Evolutionary conservation across 2,797 vertebrate species (phyloP), one percentile per base, ranked within the genome.

Genomic region (Pseudochirops corinnae): DNA sequence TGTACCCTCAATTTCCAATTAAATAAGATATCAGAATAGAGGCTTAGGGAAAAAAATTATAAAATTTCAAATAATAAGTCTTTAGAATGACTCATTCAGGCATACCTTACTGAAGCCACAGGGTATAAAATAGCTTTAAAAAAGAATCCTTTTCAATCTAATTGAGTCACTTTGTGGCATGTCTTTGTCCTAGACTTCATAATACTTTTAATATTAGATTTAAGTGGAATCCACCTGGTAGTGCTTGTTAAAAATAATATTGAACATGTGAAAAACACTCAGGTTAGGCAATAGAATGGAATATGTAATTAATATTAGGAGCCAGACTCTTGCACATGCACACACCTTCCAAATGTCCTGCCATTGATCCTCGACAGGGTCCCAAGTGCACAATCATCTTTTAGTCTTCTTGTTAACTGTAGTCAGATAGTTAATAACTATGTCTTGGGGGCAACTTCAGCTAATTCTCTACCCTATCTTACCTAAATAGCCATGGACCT

Each of bases 21-120:
- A 90, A 92, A 60, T 92, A 87, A 95, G 94, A 67, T 90, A 91
- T 11, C 92, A 60, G 94, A 91, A 92, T 91, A 92, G 53, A 74
- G 24, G 12, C 93, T 92, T 91, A 93, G 58, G 56, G 31, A 56
- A 95, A 93, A 16, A 56, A 16, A 87, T 52, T 91, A 53, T 26
- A 87, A 46, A 55, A 46, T 60, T 94, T 92, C 55, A 92, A 12
- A 24, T 60, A 62, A 93, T 93, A 26, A 13, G 46, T 62, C 9
- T 92, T 94, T 90, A 28, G 96, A 94, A 82, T 94, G 92, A 94
- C 87, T 94, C 33, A 62, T 50, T 91, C 92, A 94, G 55, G 94
- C 0, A 57, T 90, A 94, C 56, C 91, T 95, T 3, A 95, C 56
- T 56, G 93, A 90, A 95, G 90, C 87, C 82, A 46, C 56, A 0